A percentile compares a stretch with the other conserved stretches of the same genome.
These are phyloP conservation scores for Odontothrips loti DNA, from an alignment of 2,888 invertebrate genomes.

Conservation along the genomic window DNA sequence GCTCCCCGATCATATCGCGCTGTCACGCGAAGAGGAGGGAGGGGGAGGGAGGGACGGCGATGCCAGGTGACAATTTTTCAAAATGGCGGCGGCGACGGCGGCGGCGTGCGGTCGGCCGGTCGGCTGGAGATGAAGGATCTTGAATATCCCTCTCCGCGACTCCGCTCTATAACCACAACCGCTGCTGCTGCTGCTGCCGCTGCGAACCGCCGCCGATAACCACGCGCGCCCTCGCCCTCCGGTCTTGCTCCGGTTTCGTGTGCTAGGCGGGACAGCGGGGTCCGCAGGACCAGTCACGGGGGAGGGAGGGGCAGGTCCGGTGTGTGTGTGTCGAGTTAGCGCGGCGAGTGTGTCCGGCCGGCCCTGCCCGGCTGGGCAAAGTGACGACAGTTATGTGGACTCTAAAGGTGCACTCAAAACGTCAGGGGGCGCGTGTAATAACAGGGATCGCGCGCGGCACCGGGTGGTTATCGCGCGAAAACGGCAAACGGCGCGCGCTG, in stretches of 20 bases:
- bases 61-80: conserved; percentile 18
- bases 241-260: too few relatives aligned
- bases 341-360: too few relatives aligned
- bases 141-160: neutral
- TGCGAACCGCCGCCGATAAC: too few relatives aligned
- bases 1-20: neutral
- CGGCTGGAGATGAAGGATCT: neutral
- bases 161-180: neutral
- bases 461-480: too few relatives aligned
- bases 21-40: neutral
- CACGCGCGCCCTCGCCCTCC: too few relatives aligned
- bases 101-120: neutral
- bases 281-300: neutral
- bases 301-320: neutral
- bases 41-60: neutral
- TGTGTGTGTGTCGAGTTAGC: too few relatives aligned
- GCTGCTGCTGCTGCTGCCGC: too few relatives aligned
- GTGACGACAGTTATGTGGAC: conserved; percentile 2
- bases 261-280: too few relatives aligned
- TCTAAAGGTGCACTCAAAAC: neutral
- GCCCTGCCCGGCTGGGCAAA: too few relatives aligned
- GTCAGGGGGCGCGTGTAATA: neutral
- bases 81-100: neutral
- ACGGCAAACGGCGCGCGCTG: too few relatives aligned
- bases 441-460: neutral